These are phyloP conservation scores for Notarius quadriscutis DNA, from an alignment of 2,113 vertebrate species.

Conservation along the genomic window DNA sequence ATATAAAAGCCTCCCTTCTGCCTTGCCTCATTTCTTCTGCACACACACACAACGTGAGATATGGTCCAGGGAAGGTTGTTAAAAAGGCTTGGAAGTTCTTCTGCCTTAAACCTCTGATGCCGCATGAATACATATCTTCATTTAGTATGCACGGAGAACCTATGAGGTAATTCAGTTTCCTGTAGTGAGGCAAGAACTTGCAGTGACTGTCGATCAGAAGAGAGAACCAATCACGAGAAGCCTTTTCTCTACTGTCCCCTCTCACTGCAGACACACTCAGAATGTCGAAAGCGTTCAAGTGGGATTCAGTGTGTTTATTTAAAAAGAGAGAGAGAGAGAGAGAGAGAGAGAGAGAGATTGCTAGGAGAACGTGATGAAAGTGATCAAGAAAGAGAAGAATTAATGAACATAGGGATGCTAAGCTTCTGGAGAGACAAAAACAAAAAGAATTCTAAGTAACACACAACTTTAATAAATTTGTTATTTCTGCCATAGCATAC, in stretches of 20 bases:
- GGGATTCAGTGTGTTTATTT: background rate
- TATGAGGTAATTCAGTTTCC: background rate
- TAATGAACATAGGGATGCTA: background rate
- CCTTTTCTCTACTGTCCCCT: background rate
- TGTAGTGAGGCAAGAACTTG: background rate
- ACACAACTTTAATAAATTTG: background rate
- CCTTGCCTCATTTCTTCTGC: background rate
- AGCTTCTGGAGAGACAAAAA: background rate
- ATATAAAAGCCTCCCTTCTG: background rate
- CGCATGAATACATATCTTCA: background rate
- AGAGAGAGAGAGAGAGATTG: too few relatives aligned
- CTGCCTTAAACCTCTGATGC: background rate
- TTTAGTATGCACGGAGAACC: background rate
- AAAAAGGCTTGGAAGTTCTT: background rate
- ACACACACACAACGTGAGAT: background rate
- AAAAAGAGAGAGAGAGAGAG: too few relatives aligned
- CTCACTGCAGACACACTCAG: background rate
- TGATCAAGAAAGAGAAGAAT: background rate
- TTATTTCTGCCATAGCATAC: background rate
- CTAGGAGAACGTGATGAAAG: background rate
- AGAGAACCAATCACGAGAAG: background rate
- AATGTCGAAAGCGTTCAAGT: background rate
- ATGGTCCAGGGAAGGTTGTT: background rate
- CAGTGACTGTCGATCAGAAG: background rate
- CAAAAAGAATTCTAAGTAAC: background rate